Percentiles rank a stretch among this genome's conserved stretches.
These are phyloP conservation scores for Cyclophora albipunctata DNA, from an alignment of 2,888 invertebrate species.

Conservation along the genomic window DNA sequence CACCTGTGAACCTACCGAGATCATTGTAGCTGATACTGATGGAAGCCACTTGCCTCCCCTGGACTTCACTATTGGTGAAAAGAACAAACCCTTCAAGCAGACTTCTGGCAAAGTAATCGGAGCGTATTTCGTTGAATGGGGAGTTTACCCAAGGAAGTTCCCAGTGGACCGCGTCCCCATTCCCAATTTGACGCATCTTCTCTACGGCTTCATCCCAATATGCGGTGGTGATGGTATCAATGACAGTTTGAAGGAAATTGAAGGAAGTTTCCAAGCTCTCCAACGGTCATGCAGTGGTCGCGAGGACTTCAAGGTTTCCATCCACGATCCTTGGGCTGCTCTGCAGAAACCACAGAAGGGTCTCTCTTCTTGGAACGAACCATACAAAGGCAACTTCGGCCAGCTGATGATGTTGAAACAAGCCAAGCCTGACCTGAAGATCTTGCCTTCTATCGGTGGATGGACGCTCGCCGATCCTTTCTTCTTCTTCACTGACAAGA, in stretches of 20 bases:
- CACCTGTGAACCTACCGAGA: slow-evolving; percentile 56
- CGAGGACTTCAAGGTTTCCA: slow-evolving; percentile 66
- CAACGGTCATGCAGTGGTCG: slow-evolving; percentile 67
- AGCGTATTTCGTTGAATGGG: slow-evolving; percentile 69
- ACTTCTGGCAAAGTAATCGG: slow-evolving; percentile 67
- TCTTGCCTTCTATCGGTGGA: slow-evolving; percentile 63
- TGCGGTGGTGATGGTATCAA: slow-evolving; percentile 70
- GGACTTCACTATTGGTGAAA: slow-evolving; percentile 54
- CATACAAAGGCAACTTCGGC: slow-evolving; percentile 69
- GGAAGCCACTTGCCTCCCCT: slow-evolving; percentile 67
- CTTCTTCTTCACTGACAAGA: slow-evolving; percentile 60
- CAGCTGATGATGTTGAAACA: slow-evolving; percentile 68
- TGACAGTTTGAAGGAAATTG: slow-evolving; percentile 69
- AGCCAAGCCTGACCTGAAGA: slow-evolving; percentile 61
- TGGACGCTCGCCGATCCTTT: slow-evolving; percentile 70
- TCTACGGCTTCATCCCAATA: slow-evolving; percentile 68
- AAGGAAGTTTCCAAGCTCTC: slow-evolving; percentile 67
- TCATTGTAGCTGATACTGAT: slow-evolving; percentile 65
- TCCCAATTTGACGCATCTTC: slow-evolving; percentile 61
- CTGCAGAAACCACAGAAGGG: slow-evolving; percentile 68
- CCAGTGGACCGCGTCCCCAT: slow-evolving; percentile 62
- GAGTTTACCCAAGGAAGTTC: slow-evolving; percentile 66
- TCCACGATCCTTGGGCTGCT: slow-evolving; percentile 70
- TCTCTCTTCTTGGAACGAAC: slow-evolving; percentile 64
- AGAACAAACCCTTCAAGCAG: slow-evolving; percentile 65